phyloP scores from a whole-genome alignment of 1,140 invertebrate species.

The Pachypsylla venusta region DNA sequence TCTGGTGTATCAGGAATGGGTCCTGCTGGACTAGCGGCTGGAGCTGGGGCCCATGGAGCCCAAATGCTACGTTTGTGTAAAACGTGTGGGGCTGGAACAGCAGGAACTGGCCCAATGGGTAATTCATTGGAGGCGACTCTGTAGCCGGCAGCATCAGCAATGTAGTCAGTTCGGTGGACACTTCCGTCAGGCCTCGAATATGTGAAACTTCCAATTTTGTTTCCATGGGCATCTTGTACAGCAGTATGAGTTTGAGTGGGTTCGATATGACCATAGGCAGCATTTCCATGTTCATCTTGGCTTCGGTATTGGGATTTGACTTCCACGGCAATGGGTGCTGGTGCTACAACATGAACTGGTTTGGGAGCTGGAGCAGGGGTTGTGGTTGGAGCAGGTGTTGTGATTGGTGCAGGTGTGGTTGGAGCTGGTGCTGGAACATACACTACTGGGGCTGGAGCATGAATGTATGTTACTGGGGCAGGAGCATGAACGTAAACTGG shows the following conservation, averaged over 20 bases:
- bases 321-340: slow-evolving; percentile 31
- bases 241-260: slow-evolving; percentile 37
- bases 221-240: slow-evolving; percentile 37
- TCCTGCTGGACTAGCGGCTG: slow-evolving; percentile 19
- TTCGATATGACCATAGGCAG: slow-evolving; percentile 38
- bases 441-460: background rate
- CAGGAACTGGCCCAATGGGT: slow-evolving; percentile 26
- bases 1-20: slow-evolving; percentile 40
- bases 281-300: slow-evolving; percentile 38
- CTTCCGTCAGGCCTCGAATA: slow-evolving; percentile 38
- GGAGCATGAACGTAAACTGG: background rate
- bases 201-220: slow-evolving; percentile 38
- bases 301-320: slow-evolving; percentile 39
- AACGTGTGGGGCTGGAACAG: slow-evolving; percentile 12
- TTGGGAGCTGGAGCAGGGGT: slow-evolving; percentile 17
- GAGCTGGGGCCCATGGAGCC: slow-evolving; percentile 8
- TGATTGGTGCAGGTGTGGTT: background rate
- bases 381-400: slow-evolving; percentile 18
- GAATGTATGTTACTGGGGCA: background rate
- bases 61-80: background rate
- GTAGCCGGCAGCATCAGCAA: slow-evolving; percentile 36
- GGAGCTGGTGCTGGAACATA: background rate
- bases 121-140: slow-evolving; percentile 37
- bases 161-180: slow-evolving; percentile 36
- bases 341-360: slow-evolving; percentile 29